Conservation (phyloP, 2,888 invertebrate species). For the Apamea anceps region DNA sequence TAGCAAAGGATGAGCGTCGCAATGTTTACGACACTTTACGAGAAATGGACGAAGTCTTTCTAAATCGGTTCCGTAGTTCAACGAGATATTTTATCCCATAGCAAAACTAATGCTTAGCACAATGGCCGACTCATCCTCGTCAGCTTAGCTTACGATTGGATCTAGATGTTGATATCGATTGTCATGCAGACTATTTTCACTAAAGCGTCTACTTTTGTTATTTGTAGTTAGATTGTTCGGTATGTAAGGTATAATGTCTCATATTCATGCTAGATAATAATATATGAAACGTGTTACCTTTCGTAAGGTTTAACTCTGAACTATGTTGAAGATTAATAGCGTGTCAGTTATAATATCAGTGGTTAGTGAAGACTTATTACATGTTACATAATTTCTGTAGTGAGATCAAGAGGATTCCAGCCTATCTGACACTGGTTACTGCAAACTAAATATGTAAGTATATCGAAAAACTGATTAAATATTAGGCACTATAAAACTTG, state of each 20-base stretch:
- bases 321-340: neutral
- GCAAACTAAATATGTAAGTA: neutral
- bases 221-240: neutral
- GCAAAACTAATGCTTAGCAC: neutral
- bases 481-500: neutral
- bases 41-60: slow-evolving; percentile 4
- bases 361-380: neutral
- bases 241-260: neutral
- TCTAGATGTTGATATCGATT: neutral
- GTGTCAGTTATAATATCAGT: neutral
- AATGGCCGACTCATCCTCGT: neutral
- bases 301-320: no score
- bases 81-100: neutral
- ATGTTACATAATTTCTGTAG: neutral
- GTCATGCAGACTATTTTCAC: neutral
- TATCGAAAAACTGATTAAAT: neutral
- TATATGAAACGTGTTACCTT: neutral
- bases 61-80: slow-evolving; percentile 15
- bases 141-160: neutral
- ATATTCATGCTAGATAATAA: neutral
- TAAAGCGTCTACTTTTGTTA: neutral
- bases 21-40: neutral
- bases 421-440: no score
- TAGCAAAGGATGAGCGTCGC: neutral
- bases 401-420: neutral